A percentile compares a stretch with the other conserved stretches of the same genome.
These are phyloP conservation scores for Heloderma charlesbogerti DNA, from an alignment of 2,113 vertebrate species.

Conservation along the genomic window DNA sequence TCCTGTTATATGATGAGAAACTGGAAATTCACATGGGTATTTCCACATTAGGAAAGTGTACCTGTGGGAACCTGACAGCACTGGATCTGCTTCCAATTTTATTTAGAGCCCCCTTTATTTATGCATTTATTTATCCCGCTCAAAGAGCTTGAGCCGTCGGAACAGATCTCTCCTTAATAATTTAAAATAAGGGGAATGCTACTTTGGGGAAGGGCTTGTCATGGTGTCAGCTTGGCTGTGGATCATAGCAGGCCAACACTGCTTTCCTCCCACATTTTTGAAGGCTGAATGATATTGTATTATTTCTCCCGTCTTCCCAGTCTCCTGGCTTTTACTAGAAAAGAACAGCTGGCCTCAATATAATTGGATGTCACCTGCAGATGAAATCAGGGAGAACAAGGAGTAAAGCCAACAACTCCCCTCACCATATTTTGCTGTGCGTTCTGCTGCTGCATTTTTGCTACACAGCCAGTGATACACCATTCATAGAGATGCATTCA, in stretches of 20 bases:
- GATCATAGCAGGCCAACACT: constrained; percentile 57
- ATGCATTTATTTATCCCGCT: constrained; percentile 26
- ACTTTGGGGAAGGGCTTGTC: constrained; percentile 63
- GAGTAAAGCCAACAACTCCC: constrained; percentile 64
- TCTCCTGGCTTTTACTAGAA: constrained; percentile 72
- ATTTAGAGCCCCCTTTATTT: constrained; percentile 67
- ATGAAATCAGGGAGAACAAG: constrained; percentile 70
- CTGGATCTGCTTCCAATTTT: constrained; percentile 75
- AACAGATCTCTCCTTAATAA: constrained; percentile 60
- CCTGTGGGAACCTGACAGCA: constrained; percentile 71
- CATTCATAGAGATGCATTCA: not conserved
- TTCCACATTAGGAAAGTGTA: constrained; percentile 73
- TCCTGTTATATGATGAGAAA: constrained; percentile 79
- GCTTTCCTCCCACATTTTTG: constrained; percentile 71
- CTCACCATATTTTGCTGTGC: not conserved
- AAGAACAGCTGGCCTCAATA: constrained; percentile 77
- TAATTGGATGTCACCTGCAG: constrained; percentile 75
- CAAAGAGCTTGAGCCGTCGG: constrained; percentile 59
- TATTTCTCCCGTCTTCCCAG: constrained; percentile 51
- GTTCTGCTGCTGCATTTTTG: not conserved
- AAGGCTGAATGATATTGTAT: constrained; percentile 68
- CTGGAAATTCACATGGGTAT: constrained; percentile 79
- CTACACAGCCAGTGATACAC: not conserved
- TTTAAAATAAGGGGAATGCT: constrained; percentile 67
- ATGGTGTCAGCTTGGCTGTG: constrained; percentile 58